Evolutionary conservation across 2,888 invertebrate genomes (phyloP).

Genomic region (Lissocephala sabroskyi): DNA sequence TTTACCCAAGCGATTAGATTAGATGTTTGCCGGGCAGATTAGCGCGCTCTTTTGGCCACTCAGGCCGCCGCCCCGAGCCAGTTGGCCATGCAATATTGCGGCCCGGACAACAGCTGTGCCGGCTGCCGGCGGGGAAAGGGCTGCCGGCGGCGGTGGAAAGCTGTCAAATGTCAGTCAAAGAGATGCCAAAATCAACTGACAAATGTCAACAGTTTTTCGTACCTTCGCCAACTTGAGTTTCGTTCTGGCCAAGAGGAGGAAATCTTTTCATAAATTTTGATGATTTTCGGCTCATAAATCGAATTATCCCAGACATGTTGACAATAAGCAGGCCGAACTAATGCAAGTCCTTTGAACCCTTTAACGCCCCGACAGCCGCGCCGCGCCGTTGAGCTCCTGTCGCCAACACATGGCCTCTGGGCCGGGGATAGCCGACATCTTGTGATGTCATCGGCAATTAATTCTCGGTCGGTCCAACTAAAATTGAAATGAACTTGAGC

Average conservation of each 20-base stretch:
- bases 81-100: conserved; percentile 32
- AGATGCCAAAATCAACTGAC: conserved; percentile 43
- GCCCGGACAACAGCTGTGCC: conserved; percentile 31
- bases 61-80: no score
- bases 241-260: neutral
- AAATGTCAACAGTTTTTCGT: conserved; percentile 46
- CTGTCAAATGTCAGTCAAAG: no score
- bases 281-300: conserved; percentile 45
- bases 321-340: conserved; percentile 23
- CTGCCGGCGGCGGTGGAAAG: conserved; percentile 9
- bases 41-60: no score
- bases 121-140: neutral
- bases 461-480: conserved; percentile 3
- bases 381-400: conserved; percentile 13
- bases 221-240: neutral
- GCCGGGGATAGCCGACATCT: no score
- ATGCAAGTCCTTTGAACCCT: conserved; percentile 23
- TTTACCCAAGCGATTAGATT: conserved; percentile 57
- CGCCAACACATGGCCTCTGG: neutral
- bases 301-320: conserved; percentile 42
- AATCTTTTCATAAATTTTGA: neutral
- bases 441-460: neutral
- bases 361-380: neutral
- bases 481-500: conserved; percentile 9
- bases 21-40: conserved; percentile 32